These are phyloP conservation scores for Otolemur garnettii DNA, from an alignment of 2,113 vertebrate species.

Conservation along the genomic window DNA sequence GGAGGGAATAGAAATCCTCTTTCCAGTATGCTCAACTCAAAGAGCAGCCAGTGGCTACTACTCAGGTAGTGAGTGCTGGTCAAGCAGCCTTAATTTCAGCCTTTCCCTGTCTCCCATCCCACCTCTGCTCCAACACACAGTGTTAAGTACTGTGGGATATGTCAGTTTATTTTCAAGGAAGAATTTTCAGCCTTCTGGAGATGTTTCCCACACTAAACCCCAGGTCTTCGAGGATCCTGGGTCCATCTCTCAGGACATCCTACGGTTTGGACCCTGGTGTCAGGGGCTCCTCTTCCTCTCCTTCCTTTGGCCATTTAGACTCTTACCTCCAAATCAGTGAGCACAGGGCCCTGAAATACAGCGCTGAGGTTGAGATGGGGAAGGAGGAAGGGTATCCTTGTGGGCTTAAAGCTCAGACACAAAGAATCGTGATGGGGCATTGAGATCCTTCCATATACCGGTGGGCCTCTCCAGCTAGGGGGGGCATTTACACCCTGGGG, in stretches of 20 bases:
- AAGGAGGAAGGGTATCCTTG: background rate
- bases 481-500: background rate
- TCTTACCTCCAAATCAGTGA: background rate
- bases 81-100: background rate
- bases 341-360: background rate
- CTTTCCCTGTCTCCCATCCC: background rate
- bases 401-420: background rate
- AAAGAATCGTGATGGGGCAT: background rate
- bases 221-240: background rate
- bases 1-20: background rate
- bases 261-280: too few relatives aligned
- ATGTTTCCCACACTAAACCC: background rate
- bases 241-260: background rate
- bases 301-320: background rate
- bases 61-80: background rate
- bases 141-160: background rate
- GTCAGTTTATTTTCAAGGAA: background rate
- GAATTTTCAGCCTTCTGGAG: background rate
- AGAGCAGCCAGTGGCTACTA: background rate
- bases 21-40: background rate
- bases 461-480: background rate
- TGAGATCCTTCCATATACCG: background rate
- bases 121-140: background rate
- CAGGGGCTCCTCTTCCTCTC: background rate
- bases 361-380: background rate